These are phyloP conservation scores for Hapalemur alaotrensis DNA, from an alignment of 2,797 vertebrate species.

Conservation along the genomic window DNA sequence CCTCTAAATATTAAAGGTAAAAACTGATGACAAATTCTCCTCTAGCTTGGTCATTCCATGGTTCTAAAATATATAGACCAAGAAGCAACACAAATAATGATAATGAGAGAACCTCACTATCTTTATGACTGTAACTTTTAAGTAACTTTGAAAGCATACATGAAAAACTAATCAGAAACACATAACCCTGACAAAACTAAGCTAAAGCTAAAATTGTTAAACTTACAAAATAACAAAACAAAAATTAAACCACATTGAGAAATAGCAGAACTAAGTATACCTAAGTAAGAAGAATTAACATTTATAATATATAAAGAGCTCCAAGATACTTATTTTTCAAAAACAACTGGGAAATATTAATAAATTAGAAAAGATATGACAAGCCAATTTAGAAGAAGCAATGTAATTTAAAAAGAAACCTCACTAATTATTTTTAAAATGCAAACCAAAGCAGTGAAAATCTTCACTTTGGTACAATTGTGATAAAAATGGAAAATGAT, in stretches of 20 bases:
- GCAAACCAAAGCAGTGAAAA: not conserved
- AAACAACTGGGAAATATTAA: not conserved
- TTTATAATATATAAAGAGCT: not conserved
- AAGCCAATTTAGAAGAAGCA: slow-evolving; percentile 1
- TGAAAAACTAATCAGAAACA: slow-evolving; percentile 26
- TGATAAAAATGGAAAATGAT: slow-evolving; percentile 29
- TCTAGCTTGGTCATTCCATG: not conserved
- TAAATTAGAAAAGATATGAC: not conserved
- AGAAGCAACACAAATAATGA: not conserved
- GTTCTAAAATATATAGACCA: not conserved
- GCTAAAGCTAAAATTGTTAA: slow-evolving; percentile 14
- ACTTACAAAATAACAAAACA: slow-evolving; percentile 11
- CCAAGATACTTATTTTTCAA: not conserved
- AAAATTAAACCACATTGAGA: not conserved
- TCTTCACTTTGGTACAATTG: not conserved
- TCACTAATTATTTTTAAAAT: not conserved
- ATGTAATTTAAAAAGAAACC: not conserved
- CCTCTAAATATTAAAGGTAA: not conserved
- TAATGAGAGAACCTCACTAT: not conserved
- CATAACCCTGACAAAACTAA: not conserved
- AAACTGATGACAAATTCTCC: not conserved
- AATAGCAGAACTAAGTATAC: slow-evolving; percentile 1
- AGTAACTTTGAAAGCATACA: not conserved
- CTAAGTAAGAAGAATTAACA: not conserved
- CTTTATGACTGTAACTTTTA: not conserved